Evolutionary conservation across 2,113 vertebrate genomes (phyloP).

Genomic region (Ictalurus furcatus): DNA sequence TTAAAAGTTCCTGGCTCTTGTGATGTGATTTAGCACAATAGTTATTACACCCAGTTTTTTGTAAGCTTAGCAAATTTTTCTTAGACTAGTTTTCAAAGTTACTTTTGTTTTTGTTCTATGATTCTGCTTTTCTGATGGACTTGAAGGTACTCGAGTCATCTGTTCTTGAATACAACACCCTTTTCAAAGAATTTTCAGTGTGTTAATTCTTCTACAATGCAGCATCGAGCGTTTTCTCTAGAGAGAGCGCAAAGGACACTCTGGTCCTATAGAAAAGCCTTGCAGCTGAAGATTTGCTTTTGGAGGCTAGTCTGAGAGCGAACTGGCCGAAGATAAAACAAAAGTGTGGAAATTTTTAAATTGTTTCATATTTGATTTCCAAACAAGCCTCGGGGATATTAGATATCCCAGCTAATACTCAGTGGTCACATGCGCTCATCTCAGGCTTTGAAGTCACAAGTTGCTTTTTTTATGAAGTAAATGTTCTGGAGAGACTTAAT

Average conservation of each 20-base stretch:
- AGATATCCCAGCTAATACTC: slow-evolving; percentile 61
- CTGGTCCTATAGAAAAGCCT: slow-evolving; percentile 27
- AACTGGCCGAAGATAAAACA: slow-evolving; percentile 60
- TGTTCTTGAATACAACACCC: slow-evolving; percentile 18
- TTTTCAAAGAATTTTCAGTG: slow-evolving; percentile 44
- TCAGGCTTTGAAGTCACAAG: slow-evolving; percentile 64
- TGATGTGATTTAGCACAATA: slow-evolving; percentile 50
- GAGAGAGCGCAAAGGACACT: slow-evolving; percentile 52
- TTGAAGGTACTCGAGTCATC: slow-evolving; percentile 14
- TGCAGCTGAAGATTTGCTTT: slow-evolving; percentile 58
- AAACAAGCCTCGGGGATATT: slow-evolving; percentile 67
- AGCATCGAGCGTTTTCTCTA: slow-evolving; percentile 25
- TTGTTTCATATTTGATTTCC: slow-evolving; percentile 69
- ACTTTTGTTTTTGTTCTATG: slow-evolving; percentile 38
- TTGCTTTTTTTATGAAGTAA: slow-evolving; percentile 63
- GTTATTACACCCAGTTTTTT: slow-evolving; percentile 44
- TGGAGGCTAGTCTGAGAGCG: slow-evolving; percentile 54
- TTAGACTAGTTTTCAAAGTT: slow-evolving; percentile 33
- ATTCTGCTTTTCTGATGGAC: slow-evolving; percentile 35
- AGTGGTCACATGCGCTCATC: slow-evolving; percentile 58
- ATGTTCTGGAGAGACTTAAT: slow-evolving; percentile 65
- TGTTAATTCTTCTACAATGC: background rate
- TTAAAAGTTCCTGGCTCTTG: slow-evolving; percentile 61
- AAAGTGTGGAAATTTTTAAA: slow-evolving; percentile 62
- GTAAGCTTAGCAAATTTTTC: slow-evolving; percentile 26